phyloP scores from a whole-genome alignment of 1,140 invertebrate genomes.

The Saccostrea cuccullata region DNA sequence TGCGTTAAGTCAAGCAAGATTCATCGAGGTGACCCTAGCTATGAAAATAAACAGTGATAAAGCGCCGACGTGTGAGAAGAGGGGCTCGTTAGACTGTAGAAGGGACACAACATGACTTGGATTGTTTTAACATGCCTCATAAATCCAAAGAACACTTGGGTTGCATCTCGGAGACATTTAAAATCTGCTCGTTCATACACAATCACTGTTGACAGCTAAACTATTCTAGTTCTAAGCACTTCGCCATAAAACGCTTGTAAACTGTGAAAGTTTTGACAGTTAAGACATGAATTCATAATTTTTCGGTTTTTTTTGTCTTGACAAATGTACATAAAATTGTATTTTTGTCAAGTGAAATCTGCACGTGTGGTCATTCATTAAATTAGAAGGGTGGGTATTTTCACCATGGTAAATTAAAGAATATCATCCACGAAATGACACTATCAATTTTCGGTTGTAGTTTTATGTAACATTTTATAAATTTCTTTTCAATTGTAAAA shows the following conservation, averaged over 20 bases:
- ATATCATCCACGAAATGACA: neutral
- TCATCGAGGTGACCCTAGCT: slow-evolving; percentile 7
- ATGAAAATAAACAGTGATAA: slow-evolving; percentile 38
- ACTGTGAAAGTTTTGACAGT: slow-evolving; percentile 29
- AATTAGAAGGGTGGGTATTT: neutral
- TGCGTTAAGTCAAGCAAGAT: slow-evolving; percentile 1
- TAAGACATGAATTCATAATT: slow-evolving; percentile 31
- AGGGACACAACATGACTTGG: slow-evolving; percentile 16
- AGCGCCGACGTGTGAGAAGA: slow-evolving; percentile 31
- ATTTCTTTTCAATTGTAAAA: neutral
- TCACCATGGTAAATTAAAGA: neutral
- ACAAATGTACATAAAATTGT: neutral
- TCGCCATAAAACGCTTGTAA: slow-evolving; percentile 19
- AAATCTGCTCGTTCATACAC: slow-evolving; percentile 26
- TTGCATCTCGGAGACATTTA: slow-evolving; percentile 14
- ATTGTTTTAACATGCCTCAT: slow-evolving; percentile 36
- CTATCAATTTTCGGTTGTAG: neutral
- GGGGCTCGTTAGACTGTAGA: slow-evolving; percentile 18
- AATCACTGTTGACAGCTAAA: neutral
- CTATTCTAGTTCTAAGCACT: slow-evolving; percentile 27
- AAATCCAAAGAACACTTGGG: slow-evolving; percentile 21
- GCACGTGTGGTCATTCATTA: slow-evolving; percentile 15
- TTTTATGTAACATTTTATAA: neutral
- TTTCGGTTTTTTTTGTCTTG: slow-evolving; percentile 6
- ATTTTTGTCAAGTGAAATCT: slow-evolving; percentile 11